Conservation (phyloP, 2,888 invertebrate species). For the Aphodius sticticus region DNA sequence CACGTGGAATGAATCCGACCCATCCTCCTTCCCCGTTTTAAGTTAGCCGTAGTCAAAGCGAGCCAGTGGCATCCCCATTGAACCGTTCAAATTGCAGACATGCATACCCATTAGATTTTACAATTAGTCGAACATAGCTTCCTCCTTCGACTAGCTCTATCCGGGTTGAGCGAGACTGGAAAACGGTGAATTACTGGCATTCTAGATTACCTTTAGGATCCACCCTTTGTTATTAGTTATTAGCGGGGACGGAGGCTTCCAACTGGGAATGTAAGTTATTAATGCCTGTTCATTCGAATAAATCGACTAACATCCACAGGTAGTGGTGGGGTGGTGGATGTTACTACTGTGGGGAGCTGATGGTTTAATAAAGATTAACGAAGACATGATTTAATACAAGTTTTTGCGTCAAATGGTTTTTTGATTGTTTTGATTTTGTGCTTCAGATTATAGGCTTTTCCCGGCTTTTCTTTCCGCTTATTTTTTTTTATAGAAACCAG, state of each 20-base stretch:
- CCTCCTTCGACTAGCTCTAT: not conserved
- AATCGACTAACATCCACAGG: not conserved
- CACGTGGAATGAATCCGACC: not conserved
- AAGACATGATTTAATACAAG: not conserved
- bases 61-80: not conserved
- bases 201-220: not conserved
- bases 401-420: not conserved
- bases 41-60: slow-evolving; percentile 4
- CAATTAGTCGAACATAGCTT: not conserved
- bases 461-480: too few species aligned
- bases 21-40: not conserved
- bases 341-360: not conserved
- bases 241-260: not conserved
- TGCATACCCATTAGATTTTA: slow-evolving; percentile 4
- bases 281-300: not conserved
- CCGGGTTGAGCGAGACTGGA: not conserved
- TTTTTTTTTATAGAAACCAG: too few species aligned
- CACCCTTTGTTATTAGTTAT: slow-evolving; percentile 4
- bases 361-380: not conserved
- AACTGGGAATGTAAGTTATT: not conserved
- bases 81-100: slow-evolving; percentile 4
- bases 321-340: not conserved
- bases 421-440: too few species aligned
- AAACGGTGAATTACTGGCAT: not conserved
- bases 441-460: too few species aligned